Base-by-base conservation (phyloP, 2,113 vertebrate species). In the Thomomys bottae region DNA sequence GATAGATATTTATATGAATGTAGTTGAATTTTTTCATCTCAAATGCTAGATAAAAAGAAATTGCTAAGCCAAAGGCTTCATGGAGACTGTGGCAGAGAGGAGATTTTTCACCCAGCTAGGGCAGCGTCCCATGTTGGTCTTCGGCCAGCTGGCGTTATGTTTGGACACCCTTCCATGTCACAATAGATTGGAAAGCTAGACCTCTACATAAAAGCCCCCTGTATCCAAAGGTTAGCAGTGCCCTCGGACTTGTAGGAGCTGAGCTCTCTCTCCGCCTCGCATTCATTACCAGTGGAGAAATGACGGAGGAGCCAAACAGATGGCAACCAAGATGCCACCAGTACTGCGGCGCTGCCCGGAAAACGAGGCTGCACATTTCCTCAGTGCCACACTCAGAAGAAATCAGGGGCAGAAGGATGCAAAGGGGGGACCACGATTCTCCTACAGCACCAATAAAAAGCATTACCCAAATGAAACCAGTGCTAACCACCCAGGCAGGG, bases 321-420 rank as follows among this genome's bases (percentile, higher is more conserved):
- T 93, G 79, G 88, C 87, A 72, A 92, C 77, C 86, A 93, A 93
- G 83, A 95, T 94, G 92, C 84, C 83, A 95, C 1, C 34, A 80
- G 94, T 90, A 72, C 80, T 42, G 86, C 76, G 87, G 83, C 88
- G 42, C n/a, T 92, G 71, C 76, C 73, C 83, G 76, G 63, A 93
- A 75, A 89, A 78, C 18, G 83, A 90, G 34, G 10, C 75, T 77
- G 42, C 88, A 68, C 73, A 64, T 85, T 90, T 94, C 84, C 75
- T 86, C 89, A 90, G 94, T 94, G 70, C 85, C 34, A 84, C 66
- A 83, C 40, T 67, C 67, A 80, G 88, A 95, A 90, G 78, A 91
- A 94, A 76, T 20, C 77, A 81, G 8, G 23, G 59, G 2, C 71
- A n/a, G 87, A n/a, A n/a, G n/a, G n/a, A n/a, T n/a, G n/a, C n/a